Base-by-base conservation (phyloP, 2,113 vertebrate species). In the Colinus virginianus region DNA sequence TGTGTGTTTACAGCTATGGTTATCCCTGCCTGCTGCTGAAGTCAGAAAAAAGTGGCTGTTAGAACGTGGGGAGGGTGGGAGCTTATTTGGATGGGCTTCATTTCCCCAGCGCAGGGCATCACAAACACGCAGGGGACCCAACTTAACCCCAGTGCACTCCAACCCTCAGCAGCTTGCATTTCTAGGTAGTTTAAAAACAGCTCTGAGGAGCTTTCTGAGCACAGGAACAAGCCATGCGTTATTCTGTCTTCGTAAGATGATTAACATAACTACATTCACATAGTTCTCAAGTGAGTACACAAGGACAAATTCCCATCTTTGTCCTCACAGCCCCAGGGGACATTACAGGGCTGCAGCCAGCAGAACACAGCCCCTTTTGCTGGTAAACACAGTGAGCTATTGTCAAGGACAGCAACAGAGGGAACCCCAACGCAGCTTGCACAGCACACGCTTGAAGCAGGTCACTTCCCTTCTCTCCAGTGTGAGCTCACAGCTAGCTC, bases 231-330 rank as follows among this genome's bases (percentile, higher is more conserved):
- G 56, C 51, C 64, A 34, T 63, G 26, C 56, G 83, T 87, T 61
- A 70, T 48, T 91, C 64, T 15, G 15, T n/a, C 75, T 75, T 64
- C 49, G 13, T 75, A 90, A 93, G 82, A 91, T 56, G 64, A 91
- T 88, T 91, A 94, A 88, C 93, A 78, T 88, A 88, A 90, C 76
- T 80, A 56, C 43, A 19, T 42, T 95, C 43, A 30, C 78, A 85
- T 56, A 88, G 76, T 74, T 83, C 91, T 85, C 0, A 6, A 94
- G 72, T 91, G 82, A 95, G 83, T 64, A 83, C 64, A 84, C 56
- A 61, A 82, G 38, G 56, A 77, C 85, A 89, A 87, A 90, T 77
- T 83, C 81, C 79, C 61, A 62, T 80, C 94, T 91, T 91, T 86
- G 94, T 90, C 85, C 82, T 82, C 75, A 46, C 82, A 91, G 91